Base-by-base conservation (phyloP, 2,797 vertebrate species). In the Lophius americanus region DNA sequence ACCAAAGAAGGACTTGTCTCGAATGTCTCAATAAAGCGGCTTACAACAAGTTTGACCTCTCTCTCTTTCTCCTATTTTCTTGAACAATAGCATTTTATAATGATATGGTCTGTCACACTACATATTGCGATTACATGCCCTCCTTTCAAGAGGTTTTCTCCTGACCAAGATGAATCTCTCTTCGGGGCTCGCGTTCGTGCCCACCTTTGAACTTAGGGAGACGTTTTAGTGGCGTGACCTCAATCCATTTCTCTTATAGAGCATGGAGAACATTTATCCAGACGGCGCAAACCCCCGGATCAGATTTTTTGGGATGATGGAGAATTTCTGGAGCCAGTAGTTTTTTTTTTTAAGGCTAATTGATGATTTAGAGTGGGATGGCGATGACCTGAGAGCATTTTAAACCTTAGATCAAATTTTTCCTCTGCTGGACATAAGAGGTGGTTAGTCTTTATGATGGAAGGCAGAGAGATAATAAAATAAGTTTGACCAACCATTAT, bases 151-250 rank as follows among this genome's bases (percentile, higher is more conserved):
- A 80, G 82, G 76, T 82, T 88, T 87, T 67, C 62, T 85, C 75
- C 60, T 86, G 91, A 93, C 85, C 84, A 88, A 92, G 93, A 93
- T 91, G 78, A 84, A 93, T 92, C 82, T 91, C 60, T 85, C 72
- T 36, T 39, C 70, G 10, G 75, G 81, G 81, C 76, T 84, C 79
- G 48, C 51, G 41, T 83, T 86, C 79, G 11, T 81, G 79, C 51
- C 77, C 88, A 90, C 90, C 91, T 94, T 93, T 94, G 92, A 94
- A 92, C 92, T 89, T 49, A 53, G 53, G 63, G 71, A 76, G 77
- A 84, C 70, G 63, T 83, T 89, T 91, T 85, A 88, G 89, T 91
- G 85, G 78, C 85, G 79, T 89, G 91, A 93, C 92, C 88, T 88
- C 84, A 12, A 71, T 88, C 76, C 80, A 85, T 81, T 85, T 79